Conservation (phyloP, 2,888 invertebrate genomes). For the Ernsta delagoae region DNA sequence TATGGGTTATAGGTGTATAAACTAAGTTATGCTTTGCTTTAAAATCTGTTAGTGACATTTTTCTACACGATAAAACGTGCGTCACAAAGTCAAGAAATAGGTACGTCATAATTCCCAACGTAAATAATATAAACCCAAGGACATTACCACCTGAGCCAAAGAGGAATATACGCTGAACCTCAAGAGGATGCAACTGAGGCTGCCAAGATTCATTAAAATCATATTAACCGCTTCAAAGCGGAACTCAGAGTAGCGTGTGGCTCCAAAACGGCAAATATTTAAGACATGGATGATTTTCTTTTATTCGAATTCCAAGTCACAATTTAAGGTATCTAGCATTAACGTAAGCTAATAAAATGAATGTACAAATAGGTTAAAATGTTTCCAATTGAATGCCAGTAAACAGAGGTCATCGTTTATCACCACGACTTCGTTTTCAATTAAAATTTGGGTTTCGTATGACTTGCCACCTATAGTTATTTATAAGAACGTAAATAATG, state of each 20-base stretch:
- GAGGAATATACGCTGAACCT: conserved; percentile 6
- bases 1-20: no score
- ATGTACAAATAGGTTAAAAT: conserved; percentile 5
- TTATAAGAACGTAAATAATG: no score
- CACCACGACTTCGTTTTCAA: neutral
- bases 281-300: conserved; percentile 18
- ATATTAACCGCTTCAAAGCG: conserved; percentile 39
- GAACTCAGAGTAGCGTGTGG: conserved; percentile 21
- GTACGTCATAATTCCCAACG: no score
- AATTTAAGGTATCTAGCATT: neutral
- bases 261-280: conserved; percentile 17
- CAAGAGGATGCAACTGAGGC: conserved; percentile 49
- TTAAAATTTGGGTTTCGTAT: neutral
- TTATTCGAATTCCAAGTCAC: neutral
- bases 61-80: no score
- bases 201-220: conserved; percentile 45
- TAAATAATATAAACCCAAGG: conserved; percentile 9
- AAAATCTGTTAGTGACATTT: no score
- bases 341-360: neutral
- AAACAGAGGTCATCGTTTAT: neutral
- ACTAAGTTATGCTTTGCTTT: no score
- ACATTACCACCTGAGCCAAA: conserved; percentile 26
- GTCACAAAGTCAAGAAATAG: no score
- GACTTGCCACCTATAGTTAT: neutral
- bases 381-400: neutral